phyloP scores from a whole-genome alignment of 2,888 invertebrate genomes.

The Leptura quadrifasciata region DNA sequence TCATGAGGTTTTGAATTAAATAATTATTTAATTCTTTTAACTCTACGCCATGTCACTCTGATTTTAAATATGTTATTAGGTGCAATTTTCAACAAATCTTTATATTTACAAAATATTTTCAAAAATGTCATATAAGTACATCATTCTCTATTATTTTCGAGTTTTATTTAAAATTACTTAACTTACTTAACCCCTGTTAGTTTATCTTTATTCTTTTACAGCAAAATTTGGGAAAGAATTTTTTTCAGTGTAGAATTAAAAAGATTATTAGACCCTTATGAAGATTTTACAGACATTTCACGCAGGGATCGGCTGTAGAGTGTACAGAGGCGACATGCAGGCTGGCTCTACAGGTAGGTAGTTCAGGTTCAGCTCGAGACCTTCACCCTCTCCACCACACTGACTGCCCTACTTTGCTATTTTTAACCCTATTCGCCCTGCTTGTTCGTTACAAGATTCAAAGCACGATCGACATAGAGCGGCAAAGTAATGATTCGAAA shows the following conservation, averaged over 20 bases:
- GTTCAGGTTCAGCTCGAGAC: conserved; percentile 50
- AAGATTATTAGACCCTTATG: not conserved
- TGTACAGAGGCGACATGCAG: conserved; percentile 22
- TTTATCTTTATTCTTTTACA: not conserved
- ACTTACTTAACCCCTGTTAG: too few relatives aligned
- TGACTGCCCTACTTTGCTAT: conserved; percentile 59
- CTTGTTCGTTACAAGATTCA: conserved; percentile 53
- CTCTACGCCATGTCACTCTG: too few relatives aligned
- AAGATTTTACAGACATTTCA: conserved; percentile 10
- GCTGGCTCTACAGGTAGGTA: conserved; percentile 40
- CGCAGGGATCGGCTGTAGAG: not conserved
- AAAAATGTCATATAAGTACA: too few relatives aligned
- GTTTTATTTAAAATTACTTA: too few relatives aligned
- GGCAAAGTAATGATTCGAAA: conserved; percentile 42
- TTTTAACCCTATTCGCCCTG: conserved; percentile 62
- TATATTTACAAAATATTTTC: too few relatives aligned
- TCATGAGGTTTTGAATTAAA: too few relatives aligned
- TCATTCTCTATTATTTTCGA: too few relatives aligned
- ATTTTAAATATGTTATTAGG: too few relatives aligned
- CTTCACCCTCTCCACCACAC: conserved; percentile 57
- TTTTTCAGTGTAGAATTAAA: conserved; percentile 1
- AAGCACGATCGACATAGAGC: conserved; percentile 55
- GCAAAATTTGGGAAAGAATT: not conserved
- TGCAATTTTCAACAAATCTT: too few relatives aligned
- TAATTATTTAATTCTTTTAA: too few relatives aligned